phyloP scores from a whole-genome alignment of 2,888 invertebrate species.

The Oligia latruncula region DNA sequence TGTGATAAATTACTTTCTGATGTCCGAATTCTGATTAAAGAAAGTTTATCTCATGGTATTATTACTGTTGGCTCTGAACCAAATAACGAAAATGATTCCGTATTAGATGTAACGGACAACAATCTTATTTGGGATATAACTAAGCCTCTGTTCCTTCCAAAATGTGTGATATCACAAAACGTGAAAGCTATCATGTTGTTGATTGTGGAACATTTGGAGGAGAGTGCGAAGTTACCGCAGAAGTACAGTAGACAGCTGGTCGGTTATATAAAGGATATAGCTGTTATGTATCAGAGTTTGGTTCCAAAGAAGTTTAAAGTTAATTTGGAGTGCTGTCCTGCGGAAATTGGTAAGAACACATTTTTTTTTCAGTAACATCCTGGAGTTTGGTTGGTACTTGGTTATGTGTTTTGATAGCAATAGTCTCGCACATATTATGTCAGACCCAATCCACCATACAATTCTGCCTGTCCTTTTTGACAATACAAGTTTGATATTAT shows the following conservation, averaged over 20 bases:
- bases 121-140: conserved; percentile 77
- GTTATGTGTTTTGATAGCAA: neutral
- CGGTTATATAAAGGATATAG: conserved; percentile 83
- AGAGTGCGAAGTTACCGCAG: conserved; percentile 82
- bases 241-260: conserved; percentile 82
- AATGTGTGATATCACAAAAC: conserved; percentile 85
- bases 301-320: conserved; percentile 85
- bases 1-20: conserved; percentile 85
- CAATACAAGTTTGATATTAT: neutral
- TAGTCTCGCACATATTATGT: neutral
- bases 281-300: conserved; percentile 85
- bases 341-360: conserved; percentile 83
- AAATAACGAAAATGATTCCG: conserved; percentile 74
- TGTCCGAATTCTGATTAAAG: conserved; percentile 78
- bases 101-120: conserved; percentile 75
- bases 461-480: neutral
- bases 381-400: neutral
- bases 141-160: conserved; percentile 83
- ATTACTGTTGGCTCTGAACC: conserved; percentile 75
- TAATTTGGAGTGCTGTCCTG: conserved; percentile 83
- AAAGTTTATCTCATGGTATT: conserved; percentile 82
- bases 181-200: conserved; percentile 81
- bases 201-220: conserved; percentile 84
- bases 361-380: neutral
- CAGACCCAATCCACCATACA: neutral